Percentiles rank a stretch among this genome's conserved stretches.
phyloP scores from a whole-genome alignment of 2,888 invertebrate species.

The Sepiola atlantica region DNA sequence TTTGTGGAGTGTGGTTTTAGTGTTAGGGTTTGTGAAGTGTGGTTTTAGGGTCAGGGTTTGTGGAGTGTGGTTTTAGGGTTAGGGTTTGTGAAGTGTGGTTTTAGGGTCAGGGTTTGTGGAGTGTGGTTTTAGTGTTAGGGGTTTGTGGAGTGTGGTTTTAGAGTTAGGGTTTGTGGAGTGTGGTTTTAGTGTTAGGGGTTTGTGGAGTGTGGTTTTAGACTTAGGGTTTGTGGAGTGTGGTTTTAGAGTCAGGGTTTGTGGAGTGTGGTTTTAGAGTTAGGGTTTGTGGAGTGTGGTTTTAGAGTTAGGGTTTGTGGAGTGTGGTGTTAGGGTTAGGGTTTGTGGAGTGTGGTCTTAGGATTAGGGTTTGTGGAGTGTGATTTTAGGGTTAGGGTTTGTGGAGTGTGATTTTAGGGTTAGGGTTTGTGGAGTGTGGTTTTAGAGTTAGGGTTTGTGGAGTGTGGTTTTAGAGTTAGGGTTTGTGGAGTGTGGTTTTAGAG shows the following conservation, averaged over 20 bases:
- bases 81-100: neutral
- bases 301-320: too few relatives aligned
- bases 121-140: too few relatives aligned
- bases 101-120: neutral
- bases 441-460: neutral
- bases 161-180: neutral
- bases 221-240: neutral
- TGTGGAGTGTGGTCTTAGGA: too few relatives aligned
- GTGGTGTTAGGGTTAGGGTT: neutral
- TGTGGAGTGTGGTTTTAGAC: too few relatives aligned
- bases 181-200: too few relatives aligned
- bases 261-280: neutral
- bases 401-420: neutral
- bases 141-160: too few relatives aligned
- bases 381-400: too few relatives aligned
- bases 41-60: too few relatives aligned
- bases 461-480: neutral
- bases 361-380: neutral
- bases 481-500: too few relatives aligned
- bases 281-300: neutral
- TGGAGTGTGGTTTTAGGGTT: neutral
- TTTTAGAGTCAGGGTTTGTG: neutral
- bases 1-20: too few relatives aligned
- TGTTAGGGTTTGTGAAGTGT: neutral
- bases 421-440: neutral